Evolutionary conservation across 2,797 vertebrate genomes (phyloP), one percentile per base, ranked within the genome.

Genomic region (Oryzias sinensis): DNA sequence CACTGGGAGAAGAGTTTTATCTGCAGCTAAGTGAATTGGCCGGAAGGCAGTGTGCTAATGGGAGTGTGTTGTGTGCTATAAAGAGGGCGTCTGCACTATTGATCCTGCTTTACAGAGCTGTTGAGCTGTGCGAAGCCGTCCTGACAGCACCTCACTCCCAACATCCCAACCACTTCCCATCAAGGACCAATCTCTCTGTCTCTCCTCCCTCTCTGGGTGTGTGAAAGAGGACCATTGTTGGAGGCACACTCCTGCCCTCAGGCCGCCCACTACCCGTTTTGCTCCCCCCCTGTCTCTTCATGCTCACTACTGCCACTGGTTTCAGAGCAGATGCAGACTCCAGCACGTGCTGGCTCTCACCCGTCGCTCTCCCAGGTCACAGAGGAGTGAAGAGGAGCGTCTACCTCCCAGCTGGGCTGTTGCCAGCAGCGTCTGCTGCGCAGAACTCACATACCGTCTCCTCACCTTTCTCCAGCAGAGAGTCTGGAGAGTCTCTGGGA

Each of bases 181-280:
- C 76, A 63, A 65, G 42, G 76, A 79, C 78, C 72, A 67, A 59
- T 65, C 68, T 78, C 45, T 0, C 62, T 62, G 70, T 75, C 72
- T 16, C 71, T 59, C 59, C 52, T 49, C 58, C 59, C 81, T 87
- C 66, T 82, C 73, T 85, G 84, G 79, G 77, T 44, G 69, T 77
- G 25, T 95, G 93, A 95, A 94, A 93, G 88, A 87, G 49, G 73
- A 79, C 91, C 90, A 92, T 96, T 97, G 95, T 98, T 87, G 40
- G 50, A 92, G 92, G 87, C 94, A 91, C 96, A 91, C 93, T 93
- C 91, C 89, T 88, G 88, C 91, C 92, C 91, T 89, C 82, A 91
- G 92, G 92, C 89, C 87, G 84, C 87, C 93, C 90, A 91, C 82
- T 86, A 81, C 90, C 49, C 44, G 51, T 86, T 87, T 91, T 37